Conservation (phyloP, 2,888 invertebrate genomes). For the Pseudanteris insignis region DNA sequence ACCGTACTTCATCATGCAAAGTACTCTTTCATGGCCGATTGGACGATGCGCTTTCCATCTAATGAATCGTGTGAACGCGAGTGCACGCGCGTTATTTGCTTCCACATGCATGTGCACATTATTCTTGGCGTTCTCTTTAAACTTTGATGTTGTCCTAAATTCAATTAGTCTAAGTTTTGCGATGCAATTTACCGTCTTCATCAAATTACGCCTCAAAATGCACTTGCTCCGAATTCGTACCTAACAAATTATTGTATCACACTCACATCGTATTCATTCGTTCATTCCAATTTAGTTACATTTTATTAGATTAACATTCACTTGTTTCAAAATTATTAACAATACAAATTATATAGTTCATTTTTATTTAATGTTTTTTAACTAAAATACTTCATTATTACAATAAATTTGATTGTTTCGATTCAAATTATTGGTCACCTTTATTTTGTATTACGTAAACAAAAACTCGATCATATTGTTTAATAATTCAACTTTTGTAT, state of each 20-base stretch:
- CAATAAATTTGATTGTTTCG: no score
- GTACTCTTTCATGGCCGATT: conserved; percentile 44
- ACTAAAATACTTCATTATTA: no score
- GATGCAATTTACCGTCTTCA: background rate
- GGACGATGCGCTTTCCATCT: conserved; percentile 43
- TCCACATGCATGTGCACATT: conserved; percentile 11
- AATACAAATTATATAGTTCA: no score
- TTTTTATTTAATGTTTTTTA: no score
- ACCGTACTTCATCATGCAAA: conserved; percentile 42
- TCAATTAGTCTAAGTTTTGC: conserved; percentile 4
- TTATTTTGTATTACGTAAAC: no score
- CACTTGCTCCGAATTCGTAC: background rate
- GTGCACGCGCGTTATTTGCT: conserved; percentile 20
- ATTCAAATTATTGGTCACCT: no score
- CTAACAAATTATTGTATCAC: background rate
- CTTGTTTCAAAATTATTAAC: no score
- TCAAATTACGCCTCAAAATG: background rate
- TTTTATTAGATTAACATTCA: no score
- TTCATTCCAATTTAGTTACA: no score
- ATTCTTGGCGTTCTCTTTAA: conserved; percentile 22
- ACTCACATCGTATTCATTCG: background rate
- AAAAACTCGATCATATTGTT: no score
- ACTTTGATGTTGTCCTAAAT: conserved; percentile 8
- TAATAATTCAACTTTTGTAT: no score
- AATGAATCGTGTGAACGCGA: conserved; percentile 39